A percentile compares a stretch with the other conserved stretches of the same genome.
Conservation (phyloP, 1,140 invertebrate species). For the Argopecten irradians region DNA sequence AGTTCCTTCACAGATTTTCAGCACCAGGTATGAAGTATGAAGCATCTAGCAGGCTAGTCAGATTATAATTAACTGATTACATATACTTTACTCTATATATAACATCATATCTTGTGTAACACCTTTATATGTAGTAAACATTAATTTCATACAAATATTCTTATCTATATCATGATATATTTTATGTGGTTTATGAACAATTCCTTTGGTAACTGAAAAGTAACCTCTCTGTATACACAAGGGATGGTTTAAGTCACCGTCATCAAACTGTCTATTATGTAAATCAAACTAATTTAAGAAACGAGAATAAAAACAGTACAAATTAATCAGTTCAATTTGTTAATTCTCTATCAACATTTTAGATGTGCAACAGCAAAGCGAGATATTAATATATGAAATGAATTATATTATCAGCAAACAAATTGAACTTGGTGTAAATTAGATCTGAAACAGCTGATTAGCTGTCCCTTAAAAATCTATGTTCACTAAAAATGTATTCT, state of each 20-base stretch:
- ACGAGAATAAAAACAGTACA: too few species aligned
- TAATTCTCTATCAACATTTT: too few species aligned
- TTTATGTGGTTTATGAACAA: not conserved
- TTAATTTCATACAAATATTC: not conserved
- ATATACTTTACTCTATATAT: not conserved
- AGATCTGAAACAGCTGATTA: too few species aligned
- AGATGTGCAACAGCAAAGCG: too few species aligned
- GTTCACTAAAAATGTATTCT: too few species aligned
- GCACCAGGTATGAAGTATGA: not conserved
- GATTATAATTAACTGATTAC: not conserved
- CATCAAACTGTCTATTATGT: not conserved
- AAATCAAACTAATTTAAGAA: too few species aligned
- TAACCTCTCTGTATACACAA: not conserved
- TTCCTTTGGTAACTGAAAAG: not conserved
- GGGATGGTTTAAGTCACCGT: not conserved
- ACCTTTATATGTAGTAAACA: not conserved
- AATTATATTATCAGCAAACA: too few species aligned
- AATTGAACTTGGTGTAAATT: too few species aligned
- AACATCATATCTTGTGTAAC: not conserved
- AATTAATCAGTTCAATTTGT: too few species aligned
- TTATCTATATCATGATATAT: not conserved
- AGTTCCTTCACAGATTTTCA: not conserved
- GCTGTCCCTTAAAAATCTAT: too few species aligned
- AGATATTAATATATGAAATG: too few species aligned
- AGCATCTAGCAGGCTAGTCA: not conserved